Percentiles rank a stretch among this genome's conserved stretches.
These are phyloP conservation scores for Hymenochirus boettgeri DNA, from an alignment of 2,113 vertebrate genomes.

Conservation along the genomic window DNA sequence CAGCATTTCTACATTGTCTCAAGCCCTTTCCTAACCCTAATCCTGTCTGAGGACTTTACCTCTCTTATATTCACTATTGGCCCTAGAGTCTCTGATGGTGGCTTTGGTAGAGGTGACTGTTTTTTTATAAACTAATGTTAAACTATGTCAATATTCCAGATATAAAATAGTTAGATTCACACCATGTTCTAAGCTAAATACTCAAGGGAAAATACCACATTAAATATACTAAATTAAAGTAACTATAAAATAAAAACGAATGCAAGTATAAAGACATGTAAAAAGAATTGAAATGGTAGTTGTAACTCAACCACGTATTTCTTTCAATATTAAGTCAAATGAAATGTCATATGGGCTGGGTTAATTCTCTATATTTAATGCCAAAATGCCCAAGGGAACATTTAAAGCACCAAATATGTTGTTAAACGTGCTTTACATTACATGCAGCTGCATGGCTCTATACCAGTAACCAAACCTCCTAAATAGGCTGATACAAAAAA, in stretches of 20 bases:
- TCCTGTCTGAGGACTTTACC: too few relatives aligned
- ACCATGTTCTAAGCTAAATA: too few relatives aligned
- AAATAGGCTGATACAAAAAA: constrained; percentile 46
- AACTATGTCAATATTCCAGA: too few relatives aligned
- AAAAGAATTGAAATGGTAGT: constrained; percentile 57
- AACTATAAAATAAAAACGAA: constrained; percentile 50
- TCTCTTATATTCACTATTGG: too few relatives aligned
- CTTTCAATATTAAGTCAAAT: constrained; percentile 67
- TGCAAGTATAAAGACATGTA: constrained; percentile 57
- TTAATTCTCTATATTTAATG: constrained; percentile 76
- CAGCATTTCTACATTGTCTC: too few relatives aligned
- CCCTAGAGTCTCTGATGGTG: too few relatives aligned
- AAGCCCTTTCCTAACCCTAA: too few relatives aligned
- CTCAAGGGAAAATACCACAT: not conserved
- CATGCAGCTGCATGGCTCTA: constrained; percentile 73
- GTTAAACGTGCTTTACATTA: constrained; percentile 72
- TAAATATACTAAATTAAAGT: constrained; percentile 12
- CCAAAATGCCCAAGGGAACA: constrained; percentile 72
- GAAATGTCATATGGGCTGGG: constrained; percentile 67
- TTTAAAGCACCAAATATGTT: constrained; percentile 73
- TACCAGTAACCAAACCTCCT: constrained; percentile 68
- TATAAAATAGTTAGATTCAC: too few relatives aligned
- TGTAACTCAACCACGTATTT: constrained; percentile 62
- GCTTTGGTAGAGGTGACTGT: too few relatives aligned
- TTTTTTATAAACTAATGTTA: too few relatives aligned